A percentile compares a stretch with the other conserved stretches of the same genome.
Evolutionary conservation across 1,140 invertebrate species (phyloP).

Genomic region (Drosophila lini): DNA sequence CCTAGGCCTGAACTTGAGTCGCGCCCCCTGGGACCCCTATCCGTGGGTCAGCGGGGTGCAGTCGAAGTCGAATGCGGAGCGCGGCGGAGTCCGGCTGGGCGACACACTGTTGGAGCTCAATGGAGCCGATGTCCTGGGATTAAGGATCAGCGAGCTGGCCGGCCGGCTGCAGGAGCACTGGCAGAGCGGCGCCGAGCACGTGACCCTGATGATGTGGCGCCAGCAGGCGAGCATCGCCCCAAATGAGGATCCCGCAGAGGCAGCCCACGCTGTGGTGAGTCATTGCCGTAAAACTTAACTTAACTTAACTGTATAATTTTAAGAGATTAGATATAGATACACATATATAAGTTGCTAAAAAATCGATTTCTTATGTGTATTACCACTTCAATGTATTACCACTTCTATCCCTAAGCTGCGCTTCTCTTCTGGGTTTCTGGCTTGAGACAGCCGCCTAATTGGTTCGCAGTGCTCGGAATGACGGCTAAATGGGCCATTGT

Average conservation of each 20-base stretch:
- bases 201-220: slow-evolving; percentile 80
- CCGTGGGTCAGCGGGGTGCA: slow-evolving; percentile 84
- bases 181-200: slow-evolving; percentile 72
- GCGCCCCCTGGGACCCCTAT: slow-evolving; percentile 84
- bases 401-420: not conserved
- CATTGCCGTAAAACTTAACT: not conserved
- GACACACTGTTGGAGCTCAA: slow-evolving; percentile 84
- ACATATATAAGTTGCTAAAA: not conserved
- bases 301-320: no score
- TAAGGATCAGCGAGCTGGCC: slow-evolving; percentile 82
- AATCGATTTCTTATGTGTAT: not conserved
- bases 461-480: not conserved
- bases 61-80: slow-evolving; percentile 74
- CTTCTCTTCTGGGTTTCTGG: not conserved
- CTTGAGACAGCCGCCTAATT: slow-evolving; percentile 2
- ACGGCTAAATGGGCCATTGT: slow-evolving; percentile 54
- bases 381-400: not conserved
- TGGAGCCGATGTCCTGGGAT: slow-evolving; percentile 79
- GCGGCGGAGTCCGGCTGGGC: slow-evolving; percentile 77
- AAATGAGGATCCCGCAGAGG: slow-evolving; percentile 55
- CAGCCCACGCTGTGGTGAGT: slow-evolving; percentile 72
- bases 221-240: slow-evolving; percentile 38
- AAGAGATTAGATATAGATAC: no score
- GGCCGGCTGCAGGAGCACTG: slow-evolving; percentile 74
- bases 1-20: slow-evolving; percentile 83